Percentiles rank a stretch among this genome's conserved stretches.
Conservation (phyloP, 2,888 invertebrate species). For the Acanthoscelides obtectus region DNA sequence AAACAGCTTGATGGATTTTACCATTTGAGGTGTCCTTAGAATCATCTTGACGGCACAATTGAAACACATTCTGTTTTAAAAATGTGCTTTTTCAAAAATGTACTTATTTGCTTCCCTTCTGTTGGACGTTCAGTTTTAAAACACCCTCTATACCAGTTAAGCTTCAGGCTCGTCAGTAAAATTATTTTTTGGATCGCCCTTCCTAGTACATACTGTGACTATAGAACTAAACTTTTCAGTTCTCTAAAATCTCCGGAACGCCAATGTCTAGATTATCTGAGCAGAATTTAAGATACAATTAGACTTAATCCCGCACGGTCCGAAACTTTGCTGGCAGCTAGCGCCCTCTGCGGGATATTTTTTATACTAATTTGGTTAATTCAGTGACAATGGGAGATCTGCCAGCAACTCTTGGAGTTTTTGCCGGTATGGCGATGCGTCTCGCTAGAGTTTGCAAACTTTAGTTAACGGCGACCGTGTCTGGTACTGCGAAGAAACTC, state of each 20-base stretch:
- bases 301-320: conserved; percentile 30
- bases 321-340: conserved; percentile 2
- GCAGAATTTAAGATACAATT: conserved; percentile 38
- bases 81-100: too few species aligned
- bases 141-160: too few species aligned
- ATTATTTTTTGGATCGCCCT: too few species aligned
- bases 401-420: background rate
- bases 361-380: conserved; percentile 15
- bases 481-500: background rate
- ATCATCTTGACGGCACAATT: too few species aligned
- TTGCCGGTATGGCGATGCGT: background rate
- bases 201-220: too few species aligned
- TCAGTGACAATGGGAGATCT: conserved; percentile 8
- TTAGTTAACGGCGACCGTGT: conserved; percentile 3
- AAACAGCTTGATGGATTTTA: too few species aligned
- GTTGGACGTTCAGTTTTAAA: too few species aligned
- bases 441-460: conserved; percentile 2
- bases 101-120: too few species aligned
- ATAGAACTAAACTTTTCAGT: too few species aligned
- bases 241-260: background rate
- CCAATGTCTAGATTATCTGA: conserved; percentile 32
- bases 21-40: too few species aligned
- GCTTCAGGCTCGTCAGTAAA: too few species aligned
- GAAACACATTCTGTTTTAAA: too few species aligned
- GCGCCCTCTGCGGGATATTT: conserved; percentile 6